These are phyloP conservation scores for Solea solea DNA, from an alignment of 2,113 vertebrate species.

Conservation along the genomic window DNA sequence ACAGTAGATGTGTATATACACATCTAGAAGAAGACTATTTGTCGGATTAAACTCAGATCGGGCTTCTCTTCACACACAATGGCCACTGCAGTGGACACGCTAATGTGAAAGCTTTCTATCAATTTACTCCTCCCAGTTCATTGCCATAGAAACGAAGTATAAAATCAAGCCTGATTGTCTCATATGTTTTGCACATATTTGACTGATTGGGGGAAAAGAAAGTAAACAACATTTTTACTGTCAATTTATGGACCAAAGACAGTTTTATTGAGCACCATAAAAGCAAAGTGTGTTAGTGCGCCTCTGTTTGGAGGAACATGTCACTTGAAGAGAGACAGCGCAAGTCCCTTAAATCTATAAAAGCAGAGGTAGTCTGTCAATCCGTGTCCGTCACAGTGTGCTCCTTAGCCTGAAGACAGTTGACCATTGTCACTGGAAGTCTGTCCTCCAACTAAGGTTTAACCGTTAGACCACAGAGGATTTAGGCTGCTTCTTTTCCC, in stretches of 20 bases:
- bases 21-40: conserved; percentile 31
- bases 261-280: conserved; percentile 9
- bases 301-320: not conserved
- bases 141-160: conserved; percentile 35
- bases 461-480: no score
- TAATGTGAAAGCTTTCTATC: conserved; percentile 72
- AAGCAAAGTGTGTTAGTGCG: conserved; percentile 1
- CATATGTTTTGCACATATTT: conserved; percentile 21
- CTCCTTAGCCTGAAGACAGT: conserved; percentile 3
- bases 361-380: not conserved
- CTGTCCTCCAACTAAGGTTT: not conserved
- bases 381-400: not conserved
- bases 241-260: conserved; percentile 27
- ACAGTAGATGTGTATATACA: no score
- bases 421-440: not conserved
- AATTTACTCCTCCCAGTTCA: conserved; percentile 55
- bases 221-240: conserved; percentile 42
- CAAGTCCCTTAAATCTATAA: conserved; percentile 28
- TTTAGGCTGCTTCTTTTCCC: no score
- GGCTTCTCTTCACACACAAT: conserved; percentile 45
- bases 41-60: conserved; percentile 48
- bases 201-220: conserved; percentile 48
- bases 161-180: conserved; percentile 31
- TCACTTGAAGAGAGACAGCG: conserved; percentile 10
- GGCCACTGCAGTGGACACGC: conserved; percentile 47